Evolutionary conservation across 2,797 vertebrate genomes (phyloP).

Genomic region (Sphaeramia orbicularis): DNA sequence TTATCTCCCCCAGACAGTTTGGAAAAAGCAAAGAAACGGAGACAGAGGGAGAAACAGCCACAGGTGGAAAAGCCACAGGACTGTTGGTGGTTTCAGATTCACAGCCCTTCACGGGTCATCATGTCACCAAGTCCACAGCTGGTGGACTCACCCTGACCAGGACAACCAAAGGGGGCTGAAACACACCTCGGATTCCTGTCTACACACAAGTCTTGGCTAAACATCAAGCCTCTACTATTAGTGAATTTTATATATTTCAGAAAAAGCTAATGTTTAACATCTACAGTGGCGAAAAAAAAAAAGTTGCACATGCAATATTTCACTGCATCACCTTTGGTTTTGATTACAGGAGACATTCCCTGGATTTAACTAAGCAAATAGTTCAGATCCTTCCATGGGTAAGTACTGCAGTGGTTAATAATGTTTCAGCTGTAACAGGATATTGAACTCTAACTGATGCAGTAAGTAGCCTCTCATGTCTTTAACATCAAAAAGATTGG

Average conservation of each 20-base stretch:
- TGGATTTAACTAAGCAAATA: too few relatives aligned
- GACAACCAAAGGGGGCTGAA: constrained; percentile 53
- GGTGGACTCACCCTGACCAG: constrained; percentile 72
- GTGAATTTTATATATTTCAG: background rate
- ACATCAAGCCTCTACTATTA: constrained; percentile 6
- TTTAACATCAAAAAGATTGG: too few relatives aligned
- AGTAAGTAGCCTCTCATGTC: too few relatives aligned
- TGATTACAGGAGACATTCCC: too few relatives aligned
- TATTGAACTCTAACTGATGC: too few relatives aligned
- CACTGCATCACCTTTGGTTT: too few relatives aligned
- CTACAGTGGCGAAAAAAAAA: too few relatives aligned
- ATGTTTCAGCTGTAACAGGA: too few relatives aligned
- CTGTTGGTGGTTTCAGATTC: constrained; percentile 73
- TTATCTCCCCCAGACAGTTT: constrained; percentile 84
- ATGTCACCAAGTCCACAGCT: constrained; percentile 73
- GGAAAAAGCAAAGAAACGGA: constrained; percentile 71
- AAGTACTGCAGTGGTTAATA: too few relatives aligned
- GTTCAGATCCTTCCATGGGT: too few relatives aligned
- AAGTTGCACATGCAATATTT: too few relatives aligned
- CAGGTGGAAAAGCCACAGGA: constrained; percentile 78
- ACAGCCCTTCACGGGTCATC: constrained; percentile 65
- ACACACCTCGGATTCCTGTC: constrained; percentile 36
- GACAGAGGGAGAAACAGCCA: constrained; percentile 59
- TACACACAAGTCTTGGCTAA: constrained; percentile 50
- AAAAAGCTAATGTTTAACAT: background rate